Evolutionary conservation across 1,140 invertebrate species (phyloP).

Genomic region (Sinella curviseta): DNA sequence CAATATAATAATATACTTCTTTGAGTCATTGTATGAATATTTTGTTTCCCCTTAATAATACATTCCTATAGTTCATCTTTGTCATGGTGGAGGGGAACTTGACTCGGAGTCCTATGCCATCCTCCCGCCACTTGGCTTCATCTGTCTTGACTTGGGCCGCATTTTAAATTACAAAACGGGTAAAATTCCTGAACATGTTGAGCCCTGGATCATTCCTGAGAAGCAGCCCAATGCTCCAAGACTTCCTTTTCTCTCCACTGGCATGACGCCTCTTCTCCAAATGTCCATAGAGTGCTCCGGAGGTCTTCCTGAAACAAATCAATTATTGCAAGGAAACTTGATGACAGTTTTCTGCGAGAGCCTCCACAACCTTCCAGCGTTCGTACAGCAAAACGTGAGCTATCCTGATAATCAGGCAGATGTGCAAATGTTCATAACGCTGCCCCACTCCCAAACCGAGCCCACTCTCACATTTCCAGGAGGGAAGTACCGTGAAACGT

Average conservation of each 20-base stretch:
- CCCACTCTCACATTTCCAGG: not conserved
- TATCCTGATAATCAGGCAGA: not conserved
- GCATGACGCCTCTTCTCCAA: not conserved
- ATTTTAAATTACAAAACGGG: constrained; percentile 23
- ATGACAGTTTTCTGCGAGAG: not conserved
- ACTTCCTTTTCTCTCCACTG: too few relatives aligned
- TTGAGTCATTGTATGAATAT: not conserved
- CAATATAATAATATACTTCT: not conserved
- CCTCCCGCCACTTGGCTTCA: not conserved
- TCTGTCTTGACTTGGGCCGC: constrained; percentile 22
- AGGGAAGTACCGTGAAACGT: not conserved
- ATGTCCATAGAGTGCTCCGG: constrained; percentile 3
- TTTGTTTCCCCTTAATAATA: not conserved
- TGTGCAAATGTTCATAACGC: not conserved
- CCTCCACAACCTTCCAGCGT: not conserved
- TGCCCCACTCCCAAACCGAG: not conserved
- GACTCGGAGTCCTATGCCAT: not conserved
- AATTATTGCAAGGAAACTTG: constrained; percentile 32
- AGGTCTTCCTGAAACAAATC: not conserved
- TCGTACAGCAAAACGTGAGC: not conserved
- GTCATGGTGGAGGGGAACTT: not conserved
- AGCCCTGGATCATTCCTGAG: constrained; percentile 28
- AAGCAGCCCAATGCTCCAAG: not conserved
- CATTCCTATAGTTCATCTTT: not conserved
- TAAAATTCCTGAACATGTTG: not conserved